Evolutionary conservation across 2,888 invertebrate species (phyloP), one percentile per base, ranked within the genome.

Genomic region (Ommatoiulus sabulosus): DNA sequence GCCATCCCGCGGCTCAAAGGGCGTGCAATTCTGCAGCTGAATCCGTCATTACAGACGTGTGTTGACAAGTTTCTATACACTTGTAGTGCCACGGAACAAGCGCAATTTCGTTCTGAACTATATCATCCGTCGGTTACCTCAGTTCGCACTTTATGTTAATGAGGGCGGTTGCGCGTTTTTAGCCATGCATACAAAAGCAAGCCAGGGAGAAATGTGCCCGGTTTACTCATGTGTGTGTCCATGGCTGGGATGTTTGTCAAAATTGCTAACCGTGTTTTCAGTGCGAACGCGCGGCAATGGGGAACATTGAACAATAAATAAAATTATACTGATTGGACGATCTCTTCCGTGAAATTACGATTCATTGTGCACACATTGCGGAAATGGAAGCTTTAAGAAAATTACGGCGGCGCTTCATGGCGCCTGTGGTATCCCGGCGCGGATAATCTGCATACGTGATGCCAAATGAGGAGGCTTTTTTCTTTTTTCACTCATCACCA

Each of bases 291-390:
- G 80, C 88, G 80, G 88, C 44, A 80, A 88, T 88, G 44, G 88
- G 24, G 20, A 88, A 35, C 43, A 20, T 35, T 72, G 72, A 88
- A 88, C 88, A 88, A 88, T 88, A 88, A 88, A 88, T 88, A 88
- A 88, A 88, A 88, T 88, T 88, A 88, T 88, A 88, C 88, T 88
- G 88, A 88, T 88, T 88, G 88, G 88, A 88, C 88, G 44, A 88
- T 88, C 84, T 88, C 88, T 72, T 88, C 88, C 88, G 88, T 88
- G 84, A 88, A 88, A 88, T 88, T 84, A 88, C 88, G 88, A 88
- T 88, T 88, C 84, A 88, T 88, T 88, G 88, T 88, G 88, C 88
- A 88, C 80, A 88, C 88, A 88, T 88, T 72, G 88, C 88, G 88
- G 88, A 88, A 88, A 88, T 88, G 48, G 88, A 88, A 88, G 88